Evolutionary conservation across 2,888 invertebrate genomes (phyloP).

Genomic region (Mythimna albipuncta): DNA sequence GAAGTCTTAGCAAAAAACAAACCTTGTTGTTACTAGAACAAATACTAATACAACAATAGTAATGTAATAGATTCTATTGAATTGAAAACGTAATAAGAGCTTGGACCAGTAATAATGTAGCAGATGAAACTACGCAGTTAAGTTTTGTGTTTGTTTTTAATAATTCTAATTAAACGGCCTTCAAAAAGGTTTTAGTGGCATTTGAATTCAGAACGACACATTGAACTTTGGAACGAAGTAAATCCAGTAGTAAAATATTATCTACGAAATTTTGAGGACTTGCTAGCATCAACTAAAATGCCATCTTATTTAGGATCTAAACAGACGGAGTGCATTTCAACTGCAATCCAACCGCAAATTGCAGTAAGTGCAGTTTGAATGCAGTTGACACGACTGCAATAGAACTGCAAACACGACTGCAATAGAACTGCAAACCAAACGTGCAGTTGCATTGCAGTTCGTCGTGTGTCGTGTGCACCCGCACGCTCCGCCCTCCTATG

Average conservation of each 20-base stretch:
- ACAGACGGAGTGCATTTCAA: no score
- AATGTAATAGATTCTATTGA: slow-evolving; percentile 14
- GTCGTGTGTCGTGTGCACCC: no score
- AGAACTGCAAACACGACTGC: no score
- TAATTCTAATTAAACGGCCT: not conserved
- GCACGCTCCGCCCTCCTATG: no score
- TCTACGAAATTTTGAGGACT: not conserved
- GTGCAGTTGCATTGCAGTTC: no score
- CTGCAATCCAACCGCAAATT: no score
- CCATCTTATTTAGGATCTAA: not conserved
- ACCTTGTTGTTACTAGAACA: not conserved
- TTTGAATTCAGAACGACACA: slow-evolving; percentile 1
- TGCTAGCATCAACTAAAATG: not conserved
- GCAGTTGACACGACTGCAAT: no score
- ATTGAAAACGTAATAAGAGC: slow-evolving; percentile 7
- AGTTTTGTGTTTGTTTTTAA: slow-evolving; percentile 2
- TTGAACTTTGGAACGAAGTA: not conserved
- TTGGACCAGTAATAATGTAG: not conserved
- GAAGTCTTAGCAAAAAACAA: slow-evolving; percentile 18
- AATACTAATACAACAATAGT: slow-evolving; percentile 8
- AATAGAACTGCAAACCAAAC: no score
- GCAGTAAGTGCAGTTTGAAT: no score
- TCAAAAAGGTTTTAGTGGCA: not conserved
- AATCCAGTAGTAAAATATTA: not conserved
- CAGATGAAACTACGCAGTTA: slow-evolving; percentile 20